Percentiles rank a stretch among this genome's conserved stretches.
These are phyloP conservation scores for Ptilorrhoa leucosticta DNA, from an alignment of 2,113 vertebrate species.

Conservation along the genomic window DNA sequence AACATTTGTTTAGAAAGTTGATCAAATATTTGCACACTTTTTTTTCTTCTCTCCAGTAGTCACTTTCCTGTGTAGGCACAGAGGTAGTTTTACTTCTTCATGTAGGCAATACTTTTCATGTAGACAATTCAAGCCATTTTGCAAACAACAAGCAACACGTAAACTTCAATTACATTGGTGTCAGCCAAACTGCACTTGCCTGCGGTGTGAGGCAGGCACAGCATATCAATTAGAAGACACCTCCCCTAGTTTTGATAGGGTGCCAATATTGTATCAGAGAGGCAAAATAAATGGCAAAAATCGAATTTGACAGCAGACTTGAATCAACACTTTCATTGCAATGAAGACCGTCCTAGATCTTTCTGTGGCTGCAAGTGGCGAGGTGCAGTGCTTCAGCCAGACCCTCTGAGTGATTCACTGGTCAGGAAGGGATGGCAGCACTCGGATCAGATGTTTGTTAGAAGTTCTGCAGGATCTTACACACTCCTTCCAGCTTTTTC, in stretches of 20 bases:
- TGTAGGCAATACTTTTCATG: not conserved
- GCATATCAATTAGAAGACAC: not conserved
- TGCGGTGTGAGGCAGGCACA: not conserved
- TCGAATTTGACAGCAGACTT: not conserved
- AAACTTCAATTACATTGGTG: not conserved
- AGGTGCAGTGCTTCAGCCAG: not conserved
- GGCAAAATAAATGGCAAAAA: not conserved
- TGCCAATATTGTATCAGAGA: not conserved
- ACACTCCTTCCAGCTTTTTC: not conserved
- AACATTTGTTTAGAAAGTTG: not conserved
- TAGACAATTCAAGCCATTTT: not conserved
- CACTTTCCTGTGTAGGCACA: not conserved
- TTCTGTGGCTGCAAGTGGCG: not conserved
- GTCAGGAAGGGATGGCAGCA: not conserved
- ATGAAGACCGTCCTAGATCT: not conserved
- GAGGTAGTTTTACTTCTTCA: not conserved
- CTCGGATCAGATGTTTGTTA: not conserved
- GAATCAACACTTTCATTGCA: not conserved
- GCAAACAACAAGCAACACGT: not conserved
- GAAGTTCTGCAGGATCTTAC: not conserved
- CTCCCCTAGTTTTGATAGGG: not conserved
- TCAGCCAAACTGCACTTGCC: not conserved
- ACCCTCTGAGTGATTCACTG: not conserved
- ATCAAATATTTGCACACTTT: not conserved
- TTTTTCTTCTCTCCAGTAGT: not conserved